Evolutionary conservation across 1,140 invertebrate genomes (phyloP).

Genomic region (Brevipalpus yothersi): DNA sequence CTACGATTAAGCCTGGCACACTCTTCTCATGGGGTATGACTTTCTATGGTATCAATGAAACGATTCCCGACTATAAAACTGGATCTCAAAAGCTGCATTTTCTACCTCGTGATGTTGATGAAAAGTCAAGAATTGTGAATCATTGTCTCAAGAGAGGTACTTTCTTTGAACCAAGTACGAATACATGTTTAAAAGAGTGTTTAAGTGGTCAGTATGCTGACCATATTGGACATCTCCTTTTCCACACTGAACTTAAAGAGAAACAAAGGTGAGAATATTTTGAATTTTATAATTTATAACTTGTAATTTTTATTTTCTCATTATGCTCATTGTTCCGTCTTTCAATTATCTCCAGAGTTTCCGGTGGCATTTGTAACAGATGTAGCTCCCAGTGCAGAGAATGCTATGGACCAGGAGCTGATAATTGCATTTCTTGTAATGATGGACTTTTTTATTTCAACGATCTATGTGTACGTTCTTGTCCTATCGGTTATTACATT

Average conservation of each 20-base stretch:
- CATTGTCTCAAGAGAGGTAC: constrained; percentile 2
- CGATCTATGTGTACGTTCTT: constrained; percentile 37
- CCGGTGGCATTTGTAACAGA: constrained; percentile 25
- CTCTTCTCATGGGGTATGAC: constrained; percentile 11
- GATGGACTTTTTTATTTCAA: constrained; percentile 36
- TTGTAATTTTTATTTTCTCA: no score
- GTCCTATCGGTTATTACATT: constrained; percentile 39
- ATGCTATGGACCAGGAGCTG: constrained; percentile 37
- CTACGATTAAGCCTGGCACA: constrained; percentile 5
- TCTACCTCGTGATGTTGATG: constrained; percentile 1
- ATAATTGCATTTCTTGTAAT: constrained; percentile 38
- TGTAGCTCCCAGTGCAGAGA: constrained; percentile 43
- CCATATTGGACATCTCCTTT: background rate
- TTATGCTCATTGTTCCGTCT: no score
- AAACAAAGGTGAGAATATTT: background rate
- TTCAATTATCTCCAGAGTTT: background rate
- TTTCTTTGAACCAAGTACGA: constrained; percentile 2
- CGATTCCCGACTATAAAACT: background rate
- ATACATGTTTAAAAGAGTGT: constrained; percentile 6
- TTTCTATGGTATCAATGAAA: constrained; percentile 13
- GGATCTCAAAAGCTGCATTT: constrained; percentile 1
- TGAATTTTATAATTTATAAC: no score
- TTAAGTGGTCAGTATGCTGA: background rate
- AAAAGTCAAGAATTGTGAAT: background rate
- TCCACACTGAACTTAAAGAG: constrained; percentile 1